Evolutionary conservation across 2,113 vertebrate genomes (phyloP), one percentile per base, ranked within the genome.

Genomic region (Epinephelus fuscoguttatus): DNA sequence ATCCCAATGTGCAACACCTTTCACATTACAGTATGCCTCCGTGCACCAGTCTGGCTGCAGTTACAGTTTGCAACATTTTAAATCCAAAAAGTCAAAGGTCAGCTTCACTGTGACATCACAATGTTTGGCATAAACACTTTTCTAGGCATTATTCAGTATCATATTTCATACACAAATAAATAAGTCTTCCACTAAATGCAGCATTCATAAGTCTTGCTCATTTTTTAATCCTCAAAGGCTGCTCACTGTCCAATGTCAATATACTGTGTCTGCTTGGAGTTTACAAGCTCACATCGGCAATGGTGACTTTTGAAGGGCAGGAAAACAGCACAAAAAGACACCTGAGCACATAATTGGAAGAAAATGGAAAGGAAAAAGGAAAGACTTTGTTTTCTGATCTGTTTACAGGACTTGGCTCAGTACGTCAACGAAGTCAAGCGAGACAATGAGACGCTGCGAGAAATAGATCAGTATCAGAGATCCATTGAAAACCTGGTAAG

Each of bases 391-490:
- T 82, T 85, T 82, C 17, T 77, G 77, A 78, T 87, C 66, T 88
- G 53, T 93, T 50, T 91, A 23, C 89, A 99, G 98, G 98, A 99
- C 91, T 96, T 99, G 95, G 98, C 98, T 82, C 98, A 99, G 74
- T 99, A 99, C 71, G 98, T 99, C 81, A 99, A 99, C 50, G 98
- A 99, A 95, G 98, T 99, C 71, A 99, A 99, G 92, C 96, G 98
- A 92, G 98, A 99, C 95, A 99, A 99, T 10, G 98, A 99, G 95
- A 99, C 98, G 0, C 90, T 99, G 73, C 96, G 98, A 83, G 98
- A 99, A 93, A 99, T 99, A 74, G 96, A 94, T 83, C 98, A 99
- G 88, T 99, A 99, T 93, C 98, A 99, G 93, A 96, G 96, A 79
- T 99, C 97, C 70, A 99, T 99, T 74, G 98, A 99, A 93, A 99